phyloP scores from a whole-genome alignment of 2,888 invertebrate species.

The Nyleta sp. region DNA sequence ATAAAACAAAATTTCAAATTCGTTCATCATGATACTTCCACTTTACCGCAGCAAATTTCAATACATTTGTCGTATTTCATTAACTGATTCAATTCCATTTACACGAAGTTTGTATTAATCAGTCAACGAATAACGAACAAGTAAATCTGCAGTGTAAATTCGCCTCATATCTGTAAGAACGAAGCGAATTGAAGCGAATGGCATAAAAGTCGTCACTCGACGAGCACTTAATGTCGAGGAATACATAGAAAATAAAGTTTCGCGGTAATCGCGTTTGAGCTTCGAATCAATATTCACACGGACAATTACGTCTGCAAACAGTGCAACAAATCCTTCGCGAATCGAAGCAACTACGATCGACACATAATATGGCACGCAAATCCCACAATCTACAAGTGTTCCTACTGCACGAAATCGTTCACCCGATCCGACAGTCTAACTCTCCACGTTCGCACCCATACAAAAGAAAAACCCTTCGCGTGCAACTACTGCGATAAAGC shows the following conservation, averaged over 20 bases:
- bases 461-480: neutral
- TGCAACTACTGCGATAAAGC: neutral
- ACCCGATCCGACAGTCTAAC: neutral
- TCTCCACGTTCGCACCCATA: neutral
- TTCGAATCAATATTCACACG: conserved; percentile 55
- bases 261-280: conserved; percentile 47
- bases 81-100: too few relatives aligned
- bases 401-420: neutral
- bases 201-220: conserved; percentile 14
- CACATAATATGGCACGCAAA: too few relatives aligned
- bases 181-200: neutral
- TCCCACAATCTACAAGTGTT: neutral
- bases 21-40: too few relatives aligned
- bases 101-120: too few relatives aligned
- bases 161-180: neutral
- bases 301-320: conserved; percentile 58
- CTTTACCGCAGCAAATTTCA: too few relatives aligned
- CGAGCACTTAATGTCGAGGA: conserved; percentile 19
- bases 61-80: too few relatives aligned
- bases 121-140: too few relatives aligned
- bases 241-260: conserved; percentile 51
- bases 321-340: too few relatives aligned
- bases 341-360: too few relatives aligned
- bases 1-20: too few relatives aligned
- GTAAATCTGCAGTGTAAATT: too few relatives aligned